Evolutionary conservation across 2,888 invertebrate genomes (phyloP).

Genomic region (Trileptium ribeirensis): DNA sequence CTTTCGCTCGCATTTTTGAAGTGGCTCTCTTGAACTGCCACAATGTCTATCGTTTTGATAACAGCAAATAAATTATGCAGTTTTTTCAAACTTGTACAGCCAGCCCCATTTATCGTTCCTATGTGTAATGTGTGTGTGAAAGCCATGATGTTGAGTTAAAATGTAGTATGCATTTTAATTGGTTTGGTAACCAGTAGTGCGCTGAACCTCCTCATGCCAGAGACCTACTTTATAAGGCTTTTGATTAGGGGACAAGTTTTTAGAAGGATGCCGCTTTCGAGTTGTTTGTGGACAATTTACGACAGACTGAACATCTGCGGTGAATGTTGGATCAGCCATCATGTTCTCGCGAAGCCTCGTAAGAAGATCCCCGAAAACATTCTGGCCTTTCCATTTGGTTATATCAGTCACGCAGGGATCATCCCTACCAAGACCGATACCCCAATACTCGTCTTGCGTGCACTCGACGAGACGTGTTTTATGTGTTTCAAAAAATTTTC

Average conservation of each 20-base stretch:
- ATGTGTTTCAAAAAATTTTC: neutral
- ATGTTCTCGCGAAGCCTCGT: neutral
- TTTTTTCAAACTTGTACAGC: neutral
- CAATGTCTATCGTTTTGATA: neutral
- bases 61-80: neutral
- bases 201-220: no score
- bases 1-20: neutral
- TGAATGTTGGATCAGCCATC: neutral
- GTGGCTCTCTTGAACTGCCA: neutral
- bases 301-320: neutral
- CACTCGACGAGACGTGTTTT: neutral
- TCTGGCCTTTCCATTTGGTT: constrained; percentile 10
- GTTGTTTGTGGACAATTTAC: no score
- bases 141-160: no score
- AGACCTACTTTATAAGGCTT: no score
- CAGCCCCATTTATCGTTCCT: neutral
- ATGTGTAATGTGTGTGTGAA: no score
- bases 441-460: neutral
- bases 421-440: neutral
- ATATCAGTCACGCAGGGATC: neutral
- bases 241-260: neutral
- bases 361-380: neutral
- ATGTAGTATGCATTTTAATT: no score
- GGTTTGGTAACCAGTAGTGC: no score
- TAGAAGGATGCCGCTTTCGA: no score